Evolutionary conservation across 2,888 invertebrate genomes (phyloP).

Genomic region (Drosophila putrida): DNA sequence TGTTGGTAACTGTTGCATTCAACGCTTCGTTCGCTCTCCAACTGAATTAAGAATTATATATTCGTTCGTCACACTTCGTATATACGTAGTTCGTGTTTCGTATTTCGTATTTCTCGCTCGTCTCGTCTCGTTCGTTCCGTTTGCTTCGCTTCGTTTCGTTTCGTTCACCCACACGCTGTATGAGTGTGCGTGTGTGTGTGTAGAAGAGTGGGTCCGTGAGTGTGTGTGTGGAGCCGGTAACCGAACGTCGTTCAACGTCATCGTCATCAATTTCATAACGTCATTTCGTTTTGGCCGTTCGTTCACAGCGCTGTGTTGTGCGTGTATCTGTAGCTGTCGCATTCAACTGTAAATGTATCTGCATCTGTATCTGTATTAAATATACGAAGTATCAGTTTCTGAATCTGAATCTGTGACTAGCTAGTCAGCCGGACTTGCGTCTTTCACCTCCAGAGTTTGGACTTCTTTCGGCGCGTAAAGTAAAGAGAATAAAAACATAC

Average conservation of each 20-base stretch:
- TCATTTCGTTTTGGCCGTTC: constrained; percentile 58
- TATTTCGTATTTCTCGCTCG: constrained; percentile 8
- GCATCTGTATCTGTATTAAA: constrained; percentile 15
- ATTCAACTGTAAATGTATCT: constrained; percentile 26
- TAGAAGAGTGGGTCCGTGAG: neutral
- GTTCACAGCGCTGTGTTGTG: constrained; percentile 46
- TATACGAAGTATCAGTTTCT: neutral
- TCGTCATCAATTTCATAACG: constrained; percentile 71
- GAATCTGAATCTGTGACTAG: neutral
- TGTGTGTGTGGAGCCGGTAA: constrained; percentile 42
- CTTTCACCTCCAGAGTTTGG: constrained; percentile 30
- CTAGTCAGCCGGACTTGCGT: constrained; percentile 61
- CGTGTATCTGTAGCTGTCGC: constrained; percentile 38
- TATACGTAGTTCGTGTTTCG: constrained; percentile 8
- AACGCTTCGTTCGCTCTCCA: constrained; percentile 82
- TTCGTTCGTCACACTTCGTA: constrained; percentile 28
- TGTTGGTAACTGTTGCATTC: constrained; percentile 85
- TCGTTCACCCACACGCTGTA: constrained; percentile 16
- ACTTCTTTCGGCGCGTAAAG: constrained; percentile 36
- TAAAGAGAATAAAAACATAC: constrained; percentile 3
- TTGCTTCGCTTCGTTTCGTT: constrained; percentile 29
- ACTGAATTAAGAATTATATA: constrained; percentile 38
- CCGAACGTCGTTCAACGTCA: constrained; percentile 55
- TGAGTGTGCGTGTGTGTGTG: neutral
- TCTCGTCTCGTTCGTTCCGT: constrained; percentile 16